These are phyloP conservation scores for Tachyglossus aculeatus DNA, from an alignment of 2,797 vertebrate genomes.

Conservation along the genomic window DNA sequence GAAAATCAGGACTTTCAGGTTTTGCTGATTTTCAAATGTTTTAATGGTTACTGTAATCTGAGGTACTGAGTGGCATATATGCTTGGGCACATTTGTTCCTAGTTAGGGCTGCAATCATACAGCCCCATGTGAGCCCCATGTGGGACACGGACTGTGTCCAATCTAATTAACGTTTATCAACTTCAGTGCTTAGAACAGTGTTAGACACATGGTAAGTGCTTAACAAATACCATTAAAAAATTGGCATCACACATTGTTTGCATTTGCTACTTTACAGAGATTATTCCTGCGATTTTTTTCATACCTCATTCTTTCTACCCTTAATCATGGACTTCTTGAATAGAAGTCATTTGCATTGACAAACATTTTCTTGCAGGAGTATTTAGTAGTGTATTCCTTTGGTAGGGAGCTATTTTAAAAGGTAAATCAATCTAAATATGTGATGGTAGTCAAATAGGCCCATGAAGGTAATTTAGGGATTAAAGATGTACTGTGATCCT, in stretches of 20 bases:
- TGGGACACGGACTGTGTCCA: too few species aligned
- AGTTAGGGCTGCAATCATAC: constrained; percentile 1
- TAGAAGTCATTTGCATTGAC: constrained; percentile 59
- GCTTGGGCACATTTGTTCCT: not conserved
- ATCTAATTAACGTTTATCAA: too few species aligned
- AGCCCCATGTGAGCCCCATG: too few species aligned
- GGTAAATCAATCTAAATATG: constrained; percentile 38
- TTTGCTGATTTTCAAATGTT: too few species aligned
- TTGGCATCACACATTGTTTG: constrained; percentile 18
- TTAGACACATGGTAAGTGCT: too few species aligned
- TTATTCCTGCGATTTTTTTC: constrained; percentile 43
- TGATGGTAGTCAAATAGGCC: constrained; percentile 30
- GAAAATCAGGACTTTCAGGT: too few species aligned
- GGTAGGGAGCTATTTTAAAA: constrained; percentile 36
- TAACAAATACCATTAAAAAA: too few species aligned
- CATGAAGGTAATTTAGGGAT: constrained; percentile 32
- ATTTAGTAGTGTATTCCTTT: constrained; percentile 43
- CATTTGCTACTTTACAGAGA: constrained; percentile 45
- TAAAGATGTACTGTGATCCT: constrained; percentile 9
- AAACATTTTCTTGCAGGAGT: constrained; percentile 48
- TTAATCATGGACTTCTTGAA: constrained; percentile 55
- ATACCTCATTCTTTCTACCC: constrained; percentile 39
- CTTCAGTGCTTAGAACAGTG: too few species aligned
- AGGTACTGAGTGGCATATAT: not conserved
- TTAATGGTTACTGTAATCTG: not conserved